Percentiles rank a stretch among this genome's conserved stretches.
These are phyloP conservation scores for Sinosuthora webbiana DNA, from an alignment of 2,113 vertebrate species.

Conservation along the genomic window DNA sequence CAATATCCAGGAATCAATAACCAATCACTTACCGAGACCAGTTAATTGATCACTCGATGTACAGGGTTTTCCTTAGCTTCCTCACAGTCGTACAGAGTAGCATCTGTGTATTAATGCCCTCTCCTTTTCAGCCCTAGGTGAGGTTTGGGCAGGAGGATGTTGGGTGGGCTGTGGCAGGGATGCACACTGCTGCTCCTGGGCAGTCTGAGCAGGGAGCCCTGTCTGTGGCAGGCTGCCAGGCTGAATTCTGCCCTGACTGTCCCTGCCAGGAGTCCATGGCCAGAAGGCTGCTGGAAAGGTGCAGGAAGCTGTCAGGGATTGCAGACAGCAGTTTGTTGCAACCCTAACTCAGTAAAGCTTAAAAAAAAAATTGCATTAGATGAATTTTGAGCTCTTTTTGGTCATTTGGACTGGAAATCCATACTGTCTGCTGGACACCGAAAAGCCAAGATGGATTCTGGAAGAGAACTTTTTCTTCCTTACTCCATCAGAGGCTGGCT, in stretches of 20 bases:
- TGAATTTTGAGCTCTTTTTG: neutral
- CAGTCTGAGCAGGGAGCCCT: neutral
- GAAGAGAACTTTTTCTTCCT: neutral
- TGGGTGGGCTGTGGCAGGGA: neutral
- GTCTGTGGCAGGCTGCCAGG: neutral
- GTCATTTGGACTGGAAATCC: neutral
- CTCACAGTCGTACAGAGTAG: rapidly evolving
- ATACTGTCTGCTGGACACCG: neutral
- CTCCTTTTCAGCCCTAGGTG: neutral
- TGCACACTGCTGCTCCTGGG: neutral
- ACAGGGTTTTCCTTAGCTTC: neutral
- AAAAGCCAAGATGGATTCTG: neutral
- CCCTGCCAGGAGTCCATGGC: neutral
- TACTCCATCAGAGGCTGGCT: neutral
- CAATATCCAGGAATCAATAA: neutral
- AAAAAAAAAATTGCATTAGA: neutral
- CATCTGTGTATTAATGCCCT: neutral
- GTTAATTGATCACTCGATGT: neutral
- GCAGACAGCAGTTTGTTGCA: neutral
- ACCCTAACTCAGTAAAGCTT: neutral
- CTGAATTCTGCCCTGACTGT: neutral
- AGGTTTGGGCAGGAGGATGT: neutral
- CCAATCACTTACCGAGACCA: neutral
- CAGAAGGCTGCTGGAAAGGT: neutral
- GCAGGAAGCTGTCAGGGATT: neutral